Evolutionary conservation across 2,888 invertebrate species (phyloP).

Genomic region (Dermolepida albohirtum): DNA sequence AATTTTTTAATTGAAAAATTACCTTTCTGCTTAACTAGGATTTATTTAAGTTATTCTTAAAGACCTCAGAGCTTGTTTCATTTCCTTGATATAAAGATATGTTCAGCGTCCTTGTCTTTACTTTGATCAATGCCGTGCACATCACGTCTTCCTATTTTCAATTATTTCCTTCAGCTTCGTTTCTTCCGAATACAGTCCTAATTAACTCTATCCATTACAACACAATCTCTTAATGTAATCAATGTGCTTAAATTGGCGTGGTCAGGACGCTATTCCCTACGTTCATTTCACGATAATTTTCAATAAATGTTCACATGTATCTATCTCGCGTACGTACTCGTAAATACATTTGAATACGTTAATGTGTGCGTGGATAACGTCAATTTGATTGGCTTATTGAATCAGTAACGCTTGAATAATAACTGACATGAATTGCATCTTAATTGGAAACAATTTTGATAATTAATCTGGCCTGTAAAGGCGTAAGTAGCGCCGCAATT

Average conservation of each 20-base stretch:
- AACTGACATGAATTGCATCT: constrained; percentile 67
- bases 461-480: constrained; percentile 65
- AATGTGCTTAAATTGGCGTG: neutral
- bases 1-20: too few species aligned
- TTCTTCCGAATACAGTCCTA: too few species aligned
- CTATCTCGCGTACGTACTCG: neutral
- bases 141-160: too few species aligned
- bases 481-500: constrained; percentile 64
- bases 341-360: constrained; percentile 12
- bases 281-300: constrained; percentile 14
- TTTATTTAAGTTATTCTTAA: too few species aligned
- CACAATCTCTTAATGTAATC: neutral
- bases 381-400: constrained; percentile 53
- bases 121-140: too few species aligned
- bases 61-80: too few species aligned
- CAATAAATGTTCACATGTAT: constrained; percentile 6
- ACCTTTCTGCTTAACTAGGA: too few species aligned
- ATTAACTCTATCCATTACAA: too few species aligned
- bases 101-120: too few species aligned
- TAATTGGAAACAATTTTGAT: constrained; percentile 70
- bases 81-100: too few species aligned
- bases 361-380: constrained; percentile 34
- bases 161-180: too few species aligned
- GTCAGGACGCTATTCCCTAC: neutral
- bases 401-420: constrained; percentile 59